A percentile compares a stretch with the other conserved stretches of the same genome.
Evolutionary conservation across 2,888 invertebrate genomes (phyloP).

Genomic region (Polydrusus pterygomalis): DNA sequence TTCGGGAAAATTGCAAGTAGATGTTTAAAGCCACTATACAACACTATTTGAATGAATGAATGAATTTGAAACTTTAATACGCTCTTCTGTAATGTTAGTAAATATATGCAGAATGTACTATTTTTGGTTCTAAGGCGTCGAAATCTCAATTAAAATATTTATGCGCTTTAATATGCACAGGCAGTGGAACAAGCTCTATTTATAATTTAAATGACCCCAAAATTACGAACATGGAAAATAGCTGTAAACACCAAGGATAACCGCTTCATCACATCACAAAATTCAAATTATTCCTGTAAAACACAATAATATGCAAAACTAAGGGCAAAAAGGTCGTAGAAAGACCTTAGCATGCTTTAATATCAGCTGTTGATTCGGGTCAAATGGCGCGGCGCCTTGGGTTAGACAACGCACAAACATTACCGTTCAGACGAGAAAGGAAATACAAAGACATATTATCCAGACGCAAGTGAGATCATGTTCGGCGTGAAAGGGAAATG

Average conservation of each 20-base stretch:
- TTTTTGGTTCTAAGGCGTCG: too few relatives aligned
- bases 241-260: constrained; percentile 12
- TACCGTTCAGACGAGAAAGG: neutral
- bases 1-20: too few relatives aligned
- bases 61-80: too few relatives aligned
- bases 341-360: constrained; percentile 18
- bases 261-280: neutral
- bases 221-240: neutral
- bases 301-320: constrained; percentile 10
- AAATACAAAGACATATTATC: neutral
- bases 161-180: too few relatives aligned
- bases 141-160: too few relatives aligned
- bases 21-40: too few relatives aligned
- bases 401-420: constrained; percentile 10
- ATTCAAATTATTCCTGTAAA: constrained; percentile 13
- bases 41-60: too few relatives aligned
- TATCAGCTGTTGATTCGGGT: constrained; percentile 28
- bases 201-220: neutral
- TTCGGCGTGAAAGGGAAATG: neutral
- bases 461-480: neutral
- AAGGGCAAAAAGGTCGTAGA: constrained; percentile 20
- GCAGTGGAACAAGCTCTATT: neutral
- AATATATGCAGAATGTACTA: too few relatives aligned
- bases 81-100: too few relatives aligned
- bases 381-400: neutral